Conservation (phyloP, 2,888 invertebrate species). For the Spatulosminthurus flaviceps region DNA sequence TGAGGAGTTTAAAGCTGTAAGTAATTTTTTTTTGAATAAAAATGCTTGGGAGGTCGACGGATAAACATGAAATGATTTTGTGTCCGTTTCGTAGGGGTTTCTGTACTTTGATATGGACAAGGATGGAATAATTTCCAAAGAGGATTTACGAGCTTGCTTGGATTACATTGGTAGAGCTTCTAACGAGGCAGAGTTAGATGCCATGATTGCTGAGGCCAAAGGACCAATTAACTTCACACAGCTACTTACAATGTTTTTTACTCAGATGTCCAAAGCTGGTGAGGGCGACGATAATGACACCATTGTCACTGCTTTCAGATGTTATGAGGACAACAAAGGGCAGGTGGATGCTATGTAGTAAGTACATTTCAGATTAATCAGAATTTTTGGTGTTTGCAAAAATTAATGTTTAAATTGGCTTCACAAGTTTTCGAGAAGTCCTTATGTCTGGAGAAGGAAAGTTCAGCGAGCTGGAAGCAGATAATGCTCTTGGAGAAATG, state of each 20-base stretch:
- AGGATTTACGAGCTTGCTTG: conserved; percentile 64
- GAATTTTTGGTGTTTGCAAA: background rate
- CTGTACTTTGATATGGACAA: conserved; percentile 66
- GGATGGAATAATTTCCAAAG: conserved; percentile 65
- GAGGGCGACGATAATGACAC: conserved; percentile 23
- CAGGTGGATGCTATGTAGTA: background rate
- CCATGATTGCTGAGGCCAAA: conserved; percentile 65
- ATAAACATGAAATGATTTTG: background rate
- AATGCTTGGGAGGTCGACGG: too few species aligned
- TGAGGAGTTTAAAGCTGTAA: conserved; percentile 65
- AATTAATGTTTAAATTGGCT: too few species aligned
- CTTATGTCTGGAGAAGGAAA: conserved; percentile 28
- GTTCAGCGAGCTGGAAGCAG: conserved; percentile 39
- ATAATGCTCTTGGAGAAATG: conserved; percentile 35
- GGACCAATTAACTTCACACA: conserved; percentile 66
- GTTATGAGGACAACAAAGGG: background rate
- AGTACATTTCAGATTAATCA: background rate
- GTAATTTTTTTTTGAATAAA: background rate
- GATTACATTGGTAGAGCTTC: conserved; percentile 65
- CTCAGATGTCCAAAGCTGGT: conserved; percentile 62
- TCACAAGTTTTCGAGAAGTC: conserved; percentile 36
- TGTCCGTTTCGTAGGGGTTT: conserved; percentile 63
- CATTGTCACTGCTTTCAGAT: background rate
- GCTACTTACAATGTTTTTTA: conserved; percentile 65
- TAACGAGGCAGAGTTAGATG: conserved; percentile 64